Evolutionary conservation across 2,888 invertebrate genomes (phyloP).

Genomic region (Drosophila neutralis): DNA sequence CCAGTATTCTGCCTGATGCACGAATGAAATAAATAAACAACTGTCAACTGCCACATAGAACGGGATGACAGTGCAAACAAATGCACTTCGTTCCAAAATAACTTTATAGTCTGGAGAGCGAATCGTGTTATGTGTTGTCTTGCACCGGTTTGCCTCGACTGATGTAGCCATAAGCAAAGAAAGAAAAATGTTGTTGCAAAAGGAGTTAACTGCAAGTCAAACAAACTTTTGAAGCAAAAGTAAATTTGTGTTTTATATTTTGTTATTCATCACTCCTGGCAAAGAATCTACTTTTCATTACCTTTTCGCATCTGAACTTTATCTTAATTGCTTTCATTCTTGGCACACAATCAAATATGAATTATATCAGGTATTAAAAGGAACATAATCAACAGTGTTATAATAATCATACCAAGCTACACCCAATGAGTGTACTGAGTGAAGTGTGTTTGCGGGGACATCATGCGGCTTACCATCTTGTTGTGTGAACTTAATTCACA

Average conservation of each 20-base stretch:
- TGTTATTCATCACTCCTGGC: background rate
- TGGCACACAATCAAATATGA: too few relatives aligned
- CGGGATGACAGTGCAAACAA: conserved; percentile 20
- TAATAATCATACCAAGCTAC: background rate
- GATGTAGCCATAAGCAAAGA: conserved; percentile 6
- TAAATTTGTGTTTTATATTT: conserved; percentile 2
- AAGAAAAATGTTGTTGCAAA: conserved; percentile 15
- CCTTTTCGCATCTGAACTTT: background rate
- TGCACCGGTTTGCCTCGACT: conserved; percentile 5
- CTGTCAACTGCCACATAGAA: conserved; percentile 33
- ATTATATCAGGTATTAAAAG: background rate
- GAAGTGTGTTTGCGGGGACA: background rate
- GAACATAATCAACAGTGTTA: background rate
- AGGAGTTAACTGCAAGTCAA: background rate
- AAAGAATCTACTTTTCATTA: background rate
- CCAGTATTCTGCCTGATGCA: conserved; percentile 2
- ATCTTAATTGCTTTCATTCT: background rate
- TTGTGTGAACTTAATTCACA: background rate
- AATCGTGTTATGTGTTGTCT: background rate
- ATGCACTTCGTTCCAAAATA: conserved; percentile 15
- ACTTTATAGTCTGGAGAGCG: conserved; percentile 12
- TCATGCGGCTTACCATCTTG: background rate
- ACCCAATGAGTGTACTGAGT: background rate
- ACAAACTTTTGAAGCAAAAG: conserved; percentile 1
- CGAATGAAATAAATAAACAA: conserved; percentile 40